Evolutionary conservation across 2,888 invertebrate genomes (phyloP).

Genomic region (Drosophila engyochracea): DNA sequence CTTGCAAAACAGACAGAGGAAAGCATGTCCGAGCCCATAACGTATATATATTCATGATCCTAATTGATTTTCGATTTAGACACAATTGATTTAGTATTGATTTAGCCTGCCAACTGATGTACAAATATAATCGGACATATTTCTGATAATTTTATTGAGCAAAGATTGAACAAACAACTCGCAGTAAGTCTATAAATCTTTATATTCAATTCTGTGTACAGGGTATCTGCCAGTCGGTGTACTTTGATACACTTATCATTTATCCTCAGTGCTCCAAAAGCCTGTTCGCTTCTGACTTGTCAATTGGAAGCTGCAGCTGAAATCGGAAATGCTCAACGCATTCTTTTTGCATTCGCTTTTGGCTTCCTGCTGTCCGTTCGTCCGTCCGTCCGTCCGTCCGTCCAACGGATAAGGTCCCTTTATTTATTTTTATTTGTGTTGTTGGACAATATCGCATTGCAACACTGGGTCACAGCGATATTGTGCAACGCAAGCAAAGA

Average conservation of each 20-base stretch:
- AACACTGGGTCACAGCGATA: conserved; percentile 8
- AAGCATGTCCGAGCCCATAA: neutral
- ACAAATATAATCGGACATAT: neutral
- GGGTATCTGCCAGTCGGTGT: neutral
- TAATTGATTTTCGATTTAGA: neutral
- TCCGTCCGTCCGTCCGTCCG: neutral
- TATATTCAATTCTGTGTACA: neutral
- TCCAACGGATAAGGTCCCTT: neutral
- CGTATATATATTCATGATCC: neutral
- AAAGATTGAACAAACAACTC: neutral
- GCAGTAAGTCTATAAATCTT: neutral
- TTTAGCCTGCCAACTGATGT: neutral
- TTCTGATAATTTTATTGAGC: neutral
- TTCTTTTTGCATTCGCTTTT: neutral
- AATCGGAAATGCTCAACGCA: neutral
- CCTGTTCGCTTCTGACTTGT: neutral
- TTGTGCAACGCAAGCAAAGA: conserved; percentile 1
- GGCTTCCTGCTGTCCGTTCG: neutral
- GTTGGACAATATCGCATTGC: neutral
- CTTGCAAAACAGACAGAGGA: neutral
- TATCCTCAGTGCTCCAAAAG: neutral
- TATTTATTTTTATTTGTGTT: neutral
- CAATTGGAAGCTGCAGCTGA: neutral
- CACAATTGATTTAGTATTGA: no score
- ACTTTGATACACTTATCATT: neutral